A percentile compares a stretch with the other conserved stretches of the same genome.
phyloP scores from a whole-genome alignment of 2,888 invertebrate species.

The Chesias legatella region DNA sequence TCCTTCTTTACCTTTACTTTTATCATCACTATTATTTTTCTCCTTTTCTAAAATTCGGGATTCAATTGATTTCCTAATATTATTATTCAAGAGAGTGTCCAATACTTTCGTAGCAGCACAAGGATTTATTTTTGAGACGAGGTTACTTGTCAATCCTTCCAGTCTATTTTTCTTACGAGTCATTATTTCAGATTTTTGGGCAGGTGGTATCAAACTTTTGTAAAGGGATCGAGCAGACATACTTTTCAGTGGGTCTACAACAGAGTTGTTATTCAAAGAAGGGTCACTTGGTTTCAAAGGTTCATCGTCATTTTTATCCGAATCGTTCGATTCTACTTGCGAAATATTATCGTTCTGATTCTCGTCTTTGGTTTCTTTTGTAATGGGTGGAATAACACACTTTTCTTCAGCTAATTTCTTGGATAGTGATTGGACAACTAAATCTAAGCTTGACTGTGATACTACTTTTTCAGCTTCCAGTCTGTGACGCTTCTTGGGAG shows the following conservation, averaged over 20 bases:
- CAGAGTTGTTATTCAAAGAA: slow-evolving; percentile 39
- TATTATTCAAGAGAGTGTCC: slow-evolving; percentile 73
- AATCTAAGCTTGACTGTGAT: slow-evolving; percentile 62
- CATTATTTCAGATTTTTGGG: slow-evolving; percentile 79
- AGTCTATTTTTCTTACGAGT: slow-evolving; percentile 83
- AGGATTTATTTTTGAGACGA: slow-evolving; percentile 82
- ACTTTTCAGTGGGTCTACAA: slow-evolving; percentile 65
- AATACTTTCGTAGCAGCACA: slow-evolving; percentile 76
- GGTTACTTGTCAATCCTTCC: slow-evolving; percentile 80
- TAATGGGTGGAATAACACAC: slow-evolving; percentile 30
- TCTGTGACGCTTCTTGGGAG: slow-evolving; percentile 87
- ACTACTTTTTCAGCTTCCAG: slow-evolving; percentile 80
- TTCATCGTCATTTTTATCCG: slow-evolving; percentile 37
- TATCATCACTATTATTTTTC: slow-evolving; percentile 56
- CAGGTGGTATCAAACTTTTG: slow-evolving; percentile 70
- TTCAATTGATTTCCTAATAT: slow-evolving; percentile 74
- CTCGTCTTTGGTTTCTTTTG: slow-evolving; percentile 54
- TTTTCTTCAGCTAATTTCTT: slow-evolving; percentile 73
- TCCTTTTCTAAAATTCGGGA: slow-evolving; percentile 72
- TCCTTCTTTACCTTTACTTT: slow-evolving; percentile 56
- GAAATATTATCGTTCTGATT: slow-evolving; percentile 48
- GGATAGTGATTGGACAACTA: slow-evolving; percentile 72
- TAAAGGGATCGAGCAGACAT: slow-evolving; percentile 74
- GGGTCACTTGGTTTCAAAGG: slow-evolving; percentile 32
- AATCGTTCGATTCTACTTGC: slow-evolving; percentile 49